phyloP scores from a whole-genome alignment of 1,140 invertebrate genomes.

The Zaprionus kolodkinae region DNA sequence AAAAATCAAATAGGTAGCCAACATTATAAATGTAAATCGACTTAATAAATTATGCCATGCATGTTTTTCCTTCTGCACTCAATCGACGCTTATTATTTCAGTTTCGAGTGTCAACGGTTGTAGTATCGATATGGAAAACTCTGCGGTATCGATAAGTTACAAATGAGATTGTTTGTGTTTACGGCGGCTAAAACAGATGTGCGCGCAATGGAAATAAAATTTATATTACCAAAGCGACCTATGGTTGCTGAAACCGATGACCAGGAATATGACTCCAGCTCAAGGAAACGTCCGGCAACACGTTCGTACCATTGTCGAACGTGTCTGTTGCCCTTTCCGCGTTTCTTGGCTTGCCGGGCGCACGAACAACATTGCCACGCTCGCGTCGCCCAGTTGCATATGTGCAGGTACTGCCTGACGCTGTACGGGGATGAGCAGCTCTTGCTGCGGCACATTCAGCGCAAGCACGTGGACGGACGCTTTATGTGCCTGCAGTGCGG shows the following conservation, averaged over 20 bases:
- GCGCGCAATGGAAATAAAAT: slow-evolving; percentile 17
- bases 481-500: slow-evolving; percentile 68
- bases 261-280: neutral
- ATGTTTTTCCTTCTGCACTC: no score
- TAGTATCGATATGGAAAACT: neutral
- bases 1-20: no score
- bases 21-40: no score
- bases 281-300: neutral
- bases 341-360: slow-evolving; percentile 44
- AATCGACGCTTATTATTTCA: neutral
- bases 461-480: slow-evolving; percentile 51
- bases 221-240: slow-evolving; percentile 29
- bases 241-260: neutral
- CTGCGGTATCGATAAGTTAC: neutral
- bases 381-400: slow-evolving; percentile 41
- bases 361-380: slow-evolving; percentile 58
- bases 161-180: neutral
- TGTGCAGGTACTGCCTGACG: slow-evolving; percentile 63
- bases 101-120: neutral
- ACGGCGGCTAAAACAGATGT: neutral
- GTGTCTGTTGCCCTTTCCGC: slow-evolving; percentile 47
- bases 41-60: no score
- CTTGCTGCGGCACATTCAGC: slow-evolving; percentile 47
- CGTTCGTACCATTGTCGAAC: slow-evolving; percentile 50
- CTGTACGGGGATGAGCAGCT: slow-evolving; percentile 57